phyloP scores from a whole-genome alignment of 2,888 invertebrate genomes.

The Miltochrista miniata region DNA sequence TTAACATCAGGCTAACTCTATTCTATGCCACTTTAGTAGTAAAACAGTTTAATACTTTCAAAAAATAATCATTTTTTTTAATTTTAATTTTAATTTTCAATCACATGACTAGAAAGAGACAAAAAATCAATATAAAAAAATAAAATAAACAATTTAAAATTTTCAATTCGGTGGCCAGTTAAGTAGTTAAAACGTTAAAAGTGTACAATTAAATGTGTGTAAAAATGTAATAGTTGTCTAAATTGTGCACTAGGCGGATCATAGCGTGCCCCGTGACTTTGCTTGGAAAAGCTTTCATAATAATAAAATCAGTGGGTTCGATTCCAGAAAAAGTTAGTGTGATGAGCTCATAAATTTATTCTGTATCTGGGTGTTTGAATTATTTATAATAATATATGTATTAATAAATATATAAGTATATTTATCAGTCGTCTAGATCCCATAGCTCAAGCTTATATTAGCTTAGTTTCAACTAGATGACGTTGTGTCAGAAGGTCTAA shows the following conservation, averaged over 20 bases:
- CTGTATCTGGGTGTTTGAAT: too few species aligned
- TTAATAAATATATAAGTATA: too few species aligned
- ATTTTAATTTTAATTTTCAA: background rate
- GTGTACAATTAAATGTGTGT: conserved; percentile 64
- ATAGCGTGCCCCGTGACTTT: conserved; percentile 22
- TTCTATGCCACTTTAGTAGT: background rate
- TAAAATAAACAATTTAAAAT: conserved; percentile 34
- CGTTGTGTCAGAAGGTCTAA: too few species aligned
- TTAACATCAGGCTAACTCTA: background rate
- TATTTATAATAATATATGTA: too few species aligned
- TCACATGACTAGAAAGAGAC: conserved; percentile 8
- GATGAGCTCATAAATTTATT: too few species aligned
- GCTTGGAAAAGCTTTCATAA: background rate
- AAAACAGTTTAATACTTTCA: background rate
- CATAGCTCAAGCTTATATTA: too few species aligned
- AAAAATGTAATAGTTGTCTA: conserved; percentile 55
- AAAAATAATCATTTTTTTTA: background rate
- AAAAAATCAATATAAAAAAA: conserved; percentile 8
- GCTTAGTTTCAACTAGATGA: too few species aligned
- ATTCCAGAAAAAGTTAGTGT: too few species aligned
- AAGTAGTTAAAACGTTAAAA: conserved; percentile 45
- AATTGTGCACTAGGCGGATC: conserved; percentile 54
- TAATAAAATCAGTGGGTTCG: background rate
- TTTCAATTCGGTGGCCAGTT: conserved; percentile 66
- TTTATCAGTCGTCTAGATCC: too few species aligned